A percentile compares a stretch with the other conserved stretches of the same genome.
phyloP scores from a whole-genome alignment of 2,888 invertebrate genomes.

The Eledona agricola region DNA sequence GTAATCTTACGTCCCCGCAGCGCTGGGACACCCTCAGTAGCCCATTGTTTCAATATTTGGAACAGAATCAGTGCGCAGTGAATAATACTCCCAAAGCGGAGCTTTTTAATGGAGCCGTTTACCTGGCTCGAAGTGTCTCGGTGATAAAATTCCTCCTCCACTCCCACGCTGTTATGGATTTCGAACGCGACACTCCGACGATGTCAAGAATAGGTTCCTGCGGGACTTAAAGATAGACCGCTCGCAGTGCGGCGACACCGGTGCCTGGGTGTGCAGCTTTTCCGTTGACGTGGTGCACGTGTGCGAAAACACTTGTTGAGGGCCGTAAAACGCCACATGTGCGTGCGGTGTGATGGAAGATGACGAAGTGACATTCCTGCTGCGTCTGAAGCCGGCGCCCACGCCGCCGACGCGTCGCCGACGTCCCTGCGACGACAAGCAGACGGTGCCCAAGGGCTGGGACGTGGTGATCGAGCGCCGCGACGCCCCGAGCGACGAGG shows the following conservation, averaged over 20 bases:
- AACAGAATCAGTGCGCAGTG: no score
- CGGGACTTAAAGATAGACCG: conserved; percentile 21
- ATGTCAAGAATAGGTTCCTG: conserved; percentile 24
- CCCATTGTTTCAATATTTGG: no score
- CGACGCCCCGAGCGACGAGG: conserved; percentile 22
- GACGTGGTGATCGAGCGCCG: conserved; percentile 57
- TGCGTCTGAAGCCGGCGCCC: conserved; percentile 58
- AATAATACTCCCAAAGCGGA: no score
- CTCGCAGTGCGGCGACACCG: conserved; percentile 12
- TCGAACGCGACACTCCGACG: conserved; percentile 6
- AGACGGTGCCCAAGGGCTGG: conserved; percentile 53
- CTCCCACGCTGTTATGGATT: conserved; percentile 1
- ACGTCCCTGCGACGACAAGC: conserved; percentile 43
- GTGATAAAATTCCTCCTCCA: no score
- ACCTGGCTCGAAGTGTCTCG: no score
- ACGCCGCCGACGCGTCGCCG: conserved; percentile 55
- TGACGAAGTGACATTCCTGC: conserved; percentile 59
- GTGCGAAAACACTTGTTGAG: conserved; percentile 14
- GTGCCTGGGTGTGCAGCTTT: conserved; percentile 3
- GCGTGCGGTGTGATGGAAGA: conserved; percentile 10
- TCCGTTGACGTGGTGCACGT: conserved; percentile 10
- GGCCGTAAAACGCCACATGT: conserved; percentile 16
- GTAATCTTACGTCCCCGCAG: no score
- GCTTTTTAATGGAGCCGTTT: no score
- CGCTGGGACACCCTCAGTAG: no score